phyloP scores from a whole-genome alignment of 2,888 invertebrate species.

The Chrysina gloriosa region DNA sequence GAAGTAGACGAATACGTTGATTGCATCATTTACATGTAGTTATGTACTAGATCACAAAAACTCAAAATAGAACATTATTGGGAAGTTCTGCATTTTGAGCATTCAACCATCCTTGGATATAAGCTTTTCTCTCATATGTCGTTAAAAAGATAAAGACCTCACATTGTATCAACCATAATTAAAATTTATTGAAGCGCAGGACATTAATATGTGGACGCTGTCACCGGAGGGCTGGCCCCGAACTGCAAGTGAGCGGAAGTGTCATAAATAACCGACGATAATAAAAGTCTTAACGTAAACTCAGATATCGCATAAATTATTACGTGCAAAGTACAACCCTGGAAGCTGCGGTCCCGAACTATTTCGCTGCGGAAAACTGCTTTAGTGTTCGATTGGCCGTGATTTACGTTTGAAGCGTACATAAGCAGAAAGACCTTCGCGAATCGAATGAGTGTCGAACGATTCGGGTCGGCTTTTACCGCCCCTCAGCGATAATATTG shows the following conservation, averaged over 20 bases:
- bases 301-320: conserved; percentile 34
- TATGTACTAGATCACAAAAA: too few relatives aligned
- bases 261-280: conserved; percentile 32
- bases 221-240: neutral
- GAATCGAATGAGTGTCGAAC: conserved; percentile 3
- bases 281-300: conserved; percentile 32
- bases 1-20: too few relatives aligned
- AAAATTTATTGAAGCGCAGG: conserved; percentile 4
- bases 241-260: conserved; percentile 12
- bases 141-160: too few relatives aligned
- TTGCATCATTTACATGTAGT: too few relatives aligned
- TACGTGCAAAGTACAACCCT: conserved; percentile 22
- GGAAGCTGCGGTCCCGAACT: neutral
- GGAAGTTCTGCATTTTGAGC: too few relatives aligned
- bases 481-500: neutral
- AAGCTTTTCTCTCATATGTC: too few relatives aligned
- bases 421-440: neutral
- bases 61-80: too few relatives aligned
- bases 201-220: conserved; percentile 1
- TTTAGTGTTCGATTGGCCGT: conserved; percentile 23
- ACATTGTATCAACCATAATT: neutral
- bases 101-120: too few relatives aligned
- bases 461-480: conserved; percentile 6
- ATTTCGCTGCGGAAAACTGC: conserved; percentile 29
- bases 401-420: conserved; percentile 13